These are phyloP conservation scores for Micoletzkya japonica DNA, from an alignment of 2,888 invertebrate genomes.

Conservation along the genomic window DNA sequence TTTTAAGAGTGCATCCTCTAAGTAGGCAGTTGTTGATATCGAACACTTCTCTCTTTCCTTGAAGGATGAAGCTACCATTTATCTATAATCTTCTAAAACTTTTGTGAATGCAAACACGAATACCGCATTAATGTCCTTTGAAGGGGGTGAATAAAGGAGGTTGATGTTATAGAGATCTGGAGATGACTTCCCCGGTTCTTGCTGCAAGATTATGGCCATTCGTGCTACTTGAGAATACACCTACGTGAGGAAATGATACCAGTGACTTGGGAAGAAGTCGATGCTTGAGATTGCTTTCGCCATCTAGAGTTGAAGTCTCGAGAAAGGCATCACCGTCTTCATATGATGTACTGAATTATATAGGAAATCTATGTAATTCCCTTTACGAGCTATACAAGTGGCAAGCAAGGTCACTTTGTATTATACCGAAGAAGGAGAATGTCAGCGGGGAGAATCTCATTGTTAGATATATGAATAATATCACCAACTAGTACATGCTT, in stretches of 20 bases:
- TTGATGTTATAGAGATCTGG: no score
- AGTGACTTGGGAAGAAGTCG: slow-evolving; percentile 65
- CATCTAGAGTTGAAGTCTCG: slow-evolving; percentile 91
- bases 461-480: slow-evolving; percentile 88
- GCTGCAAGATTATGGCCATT: no score
- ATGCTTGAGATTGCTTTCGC: slow-evolving; percentile 90
- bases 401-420: no score
- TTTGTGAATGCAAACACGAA: background rate
- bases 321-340: slow-evolving; percentile 71
- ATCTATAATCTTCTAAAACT: background rate
- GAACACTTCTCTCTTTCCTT: background rate
- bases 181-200: no score
- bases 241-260: slow-evolving; percentile 71
- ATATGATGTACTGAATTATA: background rate
- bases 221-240: no score
- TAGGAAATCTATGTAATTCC: background rate
- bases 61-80: background rate
- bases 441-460: slow-evolving; percentile 92
- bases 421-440: slow-evolving; percentile 83
- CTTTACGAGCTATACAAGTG: slow-evolving; percentile 66
- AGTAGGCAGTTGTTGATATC: slow-evolving; percentile 77
- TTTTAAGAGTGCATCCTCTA: slow-evolving; percentile 88
- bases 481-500: slow-evolving; percentile 87
- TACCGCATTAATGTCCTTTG: background rate
- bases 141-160: background rate